These are phyloP conservation scores for Eubucco bourcierii DNA, from an alignment of 2,113 vertebrate genomes.

Conservation along the genomic window DNA sequence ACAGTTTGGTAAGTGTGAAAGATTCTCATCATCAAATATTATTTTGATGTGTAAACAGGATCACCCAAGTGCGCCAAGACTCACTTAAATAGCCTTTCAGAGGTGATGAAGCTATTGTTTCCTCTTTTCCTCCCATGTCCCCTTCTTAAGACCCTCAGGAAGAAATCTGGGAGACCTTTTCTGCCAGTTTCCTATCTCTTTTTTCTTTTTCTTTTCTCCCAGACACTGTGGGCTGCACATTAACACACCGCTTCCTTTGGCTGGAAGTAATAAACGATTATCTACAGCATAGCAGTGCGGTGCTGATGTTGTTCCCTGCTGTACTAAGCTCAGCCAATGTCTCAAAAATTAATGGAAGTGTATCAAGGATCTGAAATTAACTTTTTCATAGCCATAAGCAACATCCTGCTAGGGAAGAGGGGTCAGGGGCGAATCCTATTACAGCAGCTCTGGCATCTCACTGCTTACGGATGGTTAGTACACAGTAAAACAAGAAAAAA, in stretches of 20 bases:
- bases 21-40: background rate
- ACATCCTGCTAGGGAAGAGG: conserved; percentile 75
- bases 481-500: conserved; percentile 59
- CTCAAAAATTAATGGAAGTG: conserved; percentile 87
- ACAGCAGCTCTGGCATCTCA: conserved; percentile 71
- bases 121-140: background rate
- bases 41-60: conserved; percentile 17
- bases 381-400: conserved; percentile 88
- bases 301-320: conserved; percentile 69
- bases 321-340: conserved; percentile 68
- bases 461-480: conserved; percentile 71
- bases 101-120: background rate
- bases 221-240: conserved; percentile 35
- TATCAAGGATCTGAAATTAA: conserved; percentile 92
- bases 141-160: conserved; percentile 29
- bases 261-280: conserved; percentile 75
- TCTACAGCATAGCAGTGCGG: conserved; percentile 34
- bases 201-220: background rate
- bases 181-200: conserved; percentile 23
- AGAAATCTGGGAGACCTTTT: conserved; percentile 39
- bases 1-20: background rate
- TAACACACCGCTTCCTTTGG: conserved; percentile 37
- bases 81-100: background rate
- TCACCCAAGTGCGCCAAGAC: conserved; percentile 21
- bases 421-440: conserved; percentile 71